Evolutionary conservation across 2,113 vertebrate genomes (phyloP), one percentile per base, ranked within the genome.

Genomic region (Perca fluviatilis): DNA sequence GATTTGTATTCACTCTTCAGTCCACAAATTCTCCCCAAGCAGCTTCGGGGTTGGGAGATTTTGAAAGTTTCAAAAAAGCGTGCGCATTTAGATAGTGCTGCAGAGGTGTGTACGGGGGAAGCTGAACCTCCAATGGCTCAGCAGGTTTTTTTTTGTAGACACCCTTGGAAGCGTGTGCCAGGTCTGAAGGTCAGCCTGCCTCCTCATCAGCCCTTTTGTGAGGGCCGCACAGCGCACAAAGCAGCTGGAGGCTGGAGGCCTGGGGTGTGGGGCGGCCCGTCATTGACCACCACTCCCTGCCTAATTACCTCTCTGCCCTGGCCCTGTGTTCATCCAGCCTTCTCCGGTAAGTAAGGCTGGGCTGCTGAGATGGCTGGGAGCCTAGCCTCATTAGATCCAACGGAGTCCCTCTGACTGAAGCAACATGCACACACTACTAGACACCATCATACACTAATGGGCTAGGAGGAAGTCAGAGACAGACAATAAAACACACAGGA

Each of bases 261-360:
- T 11, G 72, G 72, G 67, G 87, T 83, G 85, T 47, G 68, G 89
- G 90, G 89, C 77, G 80, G 88, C 89, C 92, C 87, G 88, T 94
- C 94, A 94, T 88, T 93, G 94, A 95, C 94, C 93, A 92, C 92
- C 84, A 88, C 87, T 94, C 91, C 85, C 89, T 90, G 84, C 91
- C 90, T 95, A 95, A 95, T 95, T 94, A 95, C 93, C 93, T 93
- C 90, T 74, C 88, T 88, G 89, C 89, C 93, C 90, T 69, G 74
- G 88, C 88, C 80, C 85, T 76, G 88, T 88, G 80, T 88, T 90
- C 88, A 90, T 86, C 83, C 90, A 89, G 91, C 78, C 91, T 90
- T 89, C 91, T 89, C 71, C 88, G 84, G 93, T 95, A 94, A 95
- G 92, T 94, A 95, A 94, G 84, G 86, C 92, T 86, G 76, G 89